Base-by-base conservation (phyloP, 2,797 vertebrate species). In the Pseudochirops corinnae region DNA sequence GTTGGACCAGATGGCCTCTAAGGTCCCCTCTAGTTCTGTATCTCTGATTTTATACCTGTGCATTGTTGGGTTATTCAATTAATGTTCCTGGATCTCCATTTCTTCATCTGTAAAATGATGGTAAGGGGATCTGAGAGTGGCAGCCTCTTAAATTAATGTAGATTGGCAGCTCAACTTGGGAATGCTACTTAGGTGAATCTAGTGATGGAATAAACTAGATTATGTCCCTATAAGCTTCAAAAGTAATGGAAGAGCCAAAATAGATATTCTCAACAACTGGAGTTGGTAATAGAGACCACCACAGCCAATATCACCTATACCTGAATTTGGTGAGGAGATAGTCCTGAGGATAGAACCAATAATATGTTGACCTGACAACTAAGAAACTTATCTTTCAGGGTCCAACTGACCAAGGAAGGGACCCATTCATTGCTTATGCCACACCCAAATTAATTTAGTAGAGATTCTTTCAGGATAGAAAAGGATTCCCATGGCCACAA, bases 21-120 rank as follows among this genome's bases (percentile, higher is more conserved):
- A 87, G 24, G 9, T 46, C 18, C 24, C 24, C 6, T 87, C 74
- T 87, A 26, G 7, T 50, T 21, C 67, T 82, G 3, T 21, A 24
- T 82, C 67, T 74, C 46, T 39, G n/a, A 39, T 16, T 24, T 46
- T n/a, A 82, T 46, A 4, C 39, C 21, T 24, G 0, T 46, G 39
- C 46, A n/a, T 9, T 4, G 7, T 11, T 46, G 7, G 39, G 24
- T 39, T 28, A 90, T 57, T 91, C 53, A 53, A 90, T 90, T 90
- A 33, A 90, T 50, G 52, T 92, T 5, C 87, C 82, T 55, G 4
- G 4, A 5, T 52, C 33, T 91, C 56, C 87, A 11, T 10, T 60
- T 56, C 52, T 62, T 94, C 31, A 92, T 58, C 56, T 92, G 53
- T 53, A 90, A 94, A 94, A 46, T 56, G 1, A 94, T 95, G 33